Evolutionary conservation across 1,140 invertebrate species (phyloP).

Genomic region (Bicyclus anynana): DNA sequence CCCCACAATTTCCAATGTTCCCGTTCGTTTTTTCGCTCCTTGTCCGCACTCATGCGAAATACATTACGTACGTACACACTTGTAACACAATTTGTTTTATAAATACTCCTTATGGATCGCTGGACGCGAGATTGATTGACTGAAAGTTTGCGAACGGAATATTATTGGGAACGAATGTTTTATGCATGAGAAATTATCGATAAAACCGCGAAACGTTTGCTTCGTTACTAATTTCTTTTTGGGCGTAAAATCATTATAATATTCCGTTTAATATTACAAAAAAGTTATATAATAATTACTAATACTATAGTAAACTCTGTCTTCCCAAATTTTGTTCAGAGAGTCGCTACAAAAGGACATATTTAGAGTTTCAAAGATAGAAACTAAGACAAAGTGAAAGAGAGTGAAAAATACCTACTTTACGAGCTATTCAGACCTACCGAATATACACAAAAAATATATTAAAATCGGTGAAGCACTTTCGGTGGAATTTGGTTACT

Average conservation of each 20-base stretch:
- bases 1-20: conserved; percentile 54
- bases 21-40: conserved; percentile 58
- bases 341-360: too few relatives aligned
- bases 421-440: too few relatives aligned
- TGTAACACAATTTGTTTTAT: conserved; percentile 60
- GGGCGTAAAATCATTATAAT: neutral
- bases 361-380: too few relatives aligned
- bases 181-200: conserved; percentile 8
- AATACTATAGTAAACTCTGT: too few relatives aligned
- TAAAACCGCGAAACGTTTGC: neutral
- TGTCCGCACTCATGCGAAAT: conserved; percentile 53
- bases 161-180: conserved; percentile 11
- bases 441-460: too few relatives aligned
- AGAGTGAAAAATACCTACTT: too few relatives aligned
- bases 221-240: neutral
- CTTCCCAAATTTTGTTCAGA: too few relatives aligned
- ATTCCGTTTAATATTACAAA: neutral
- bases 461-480: too few relatives aligned
- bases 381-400: too few relatives aligned
- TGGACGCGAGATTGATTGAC: conserved; percentile 34
- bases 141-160: conserved; percentile 17
- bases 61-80: conserved; percentile 52
- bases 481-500: too few relatives aligned
- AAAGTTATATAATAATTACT: too few relatives aligned
- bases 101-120: conserved; percentile 48